Evolutionary conservation across 1,140 invertebrate genomes (phyloP).

Genomic region (Sycophila sp.): DNA sequence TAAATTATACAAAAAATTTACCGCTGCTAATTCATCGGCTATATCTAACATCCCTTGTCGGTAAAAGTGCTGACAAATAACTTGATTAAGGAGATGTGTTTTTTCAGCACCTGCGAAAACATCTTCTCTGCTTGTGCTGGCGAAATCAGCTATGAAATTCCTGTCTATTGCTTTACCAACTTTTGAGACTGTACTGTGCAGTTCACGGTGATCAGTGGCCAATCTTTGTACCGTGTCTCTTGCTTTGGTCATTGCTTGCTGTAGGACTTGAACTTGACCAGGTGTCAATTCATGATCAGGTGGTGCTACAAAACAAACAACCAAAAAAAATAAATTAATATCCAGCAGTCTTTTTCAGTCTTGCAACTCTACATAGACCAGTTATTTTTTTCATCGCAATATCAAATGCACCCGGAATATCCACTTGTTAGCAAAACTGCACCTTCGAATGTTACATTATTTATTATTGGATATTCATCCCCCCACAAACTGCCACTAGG

Average conservation of each 20-base stretch:
- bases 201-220: slow-evolving; percentile 80
- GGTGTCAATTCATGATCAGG: slow-evolving; percentile 72
- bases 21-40: slow-evolving; percentile 80
- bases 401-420: no score
- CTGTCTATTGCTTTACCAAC: slow-evolving; percentile 96
- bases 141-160: slow-evolving; percentile 93
- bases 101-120: slow-evolving; percentile 84
- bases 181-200: slow-evolving; percentile 93
- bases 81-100: slow-evolving; percentile 86
- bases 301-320: slow-evolving; percentile 73
- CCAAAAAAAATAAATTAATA: no score
- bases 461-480: no score
- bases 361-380: no score
- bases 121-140: slow-evolving; percentile 86
- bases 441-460: slow-evolving; percentile 1
- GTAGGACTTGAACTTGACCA: slow-evolving; percentile 74
- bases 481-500: no score
- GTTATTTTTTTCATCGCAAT: no score
- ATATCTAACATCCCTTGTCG: slow-evolving; percentile 92
- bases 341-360: no score
- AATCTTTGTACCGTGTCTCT: slow-evolving; percentile 80
- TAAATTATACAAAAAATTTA: slow-evolving; percentile 47
- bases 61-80: slow-evolving; percentile 97
- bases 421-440: neutral
- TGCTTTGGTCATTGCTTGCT: slow-evolving; percentile 75